phyloP scores from a whole-genome alignment of 2,888 invertebrate genomes.

The Trichopoda pennipes region DNA sequence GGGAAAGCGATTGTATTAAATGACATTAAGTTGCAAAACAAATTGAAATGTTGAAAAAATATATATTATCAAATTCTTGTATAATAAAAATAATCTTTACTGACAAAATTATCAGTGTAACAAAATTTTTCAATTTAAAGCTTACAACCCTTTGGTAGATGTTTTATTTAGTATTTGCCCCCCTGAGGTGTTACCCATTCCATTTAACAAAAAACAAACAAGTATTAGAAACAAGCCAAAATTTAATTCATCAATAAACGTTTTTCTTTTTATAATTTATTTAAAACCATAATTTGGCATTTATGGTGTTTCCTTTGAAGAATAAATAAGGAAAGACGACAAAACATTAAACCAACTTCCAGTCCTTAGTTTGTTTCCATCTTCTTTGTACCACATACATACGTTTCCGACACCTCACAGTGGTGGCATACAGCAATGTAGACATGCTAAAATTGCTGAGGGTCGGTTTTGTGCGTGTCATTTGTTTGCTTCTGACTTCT shows the following conservation, averaged over 20 bases:
- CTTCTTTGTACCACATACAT: constrained; percentile 37
- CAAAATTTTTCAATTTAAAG: constrained; percentile 32
- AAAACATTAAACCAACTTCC: constrained; percentile 19
- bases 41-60: neutral
- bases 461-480: constrained; percentile 52
- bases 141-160: constrained; percentile 51
- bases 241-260: constrained; percentile 59
- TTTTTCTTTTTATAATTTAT: constrained; percentile 37
- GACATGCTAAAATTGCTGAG: constrained; percentile 42
- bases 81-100: constrained; percentile 24
- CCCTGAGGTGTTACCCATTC: constrained; percentile 57
- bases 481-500: constrained; percentile 58
- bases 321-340: constrained; percentile 21
- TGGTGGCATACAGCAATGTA: neutral
- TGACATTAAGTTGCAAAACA: constrained; percentile 1
- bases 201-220: neutral
- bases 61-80: constrained; percentile 17
- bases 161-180: constrained; percentile 18
- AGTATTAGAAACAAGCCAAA: constrained; percentile 21
- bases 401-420: constrained; percentile 52
- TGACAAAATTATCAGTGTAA: constrained; percentile 32
- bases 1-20: constrained; percentile 48
- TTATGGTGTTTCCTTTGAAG: constrained; percentile 51
- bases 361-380: constrained; percentile 1
- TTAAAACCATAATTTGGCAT: constrained; percentile 67